These are phyloP conservation scores for Ammodytes dubius DNA, from an alignment of 2,113 vertebrate species.

Conservation along the genomic window DNA sequence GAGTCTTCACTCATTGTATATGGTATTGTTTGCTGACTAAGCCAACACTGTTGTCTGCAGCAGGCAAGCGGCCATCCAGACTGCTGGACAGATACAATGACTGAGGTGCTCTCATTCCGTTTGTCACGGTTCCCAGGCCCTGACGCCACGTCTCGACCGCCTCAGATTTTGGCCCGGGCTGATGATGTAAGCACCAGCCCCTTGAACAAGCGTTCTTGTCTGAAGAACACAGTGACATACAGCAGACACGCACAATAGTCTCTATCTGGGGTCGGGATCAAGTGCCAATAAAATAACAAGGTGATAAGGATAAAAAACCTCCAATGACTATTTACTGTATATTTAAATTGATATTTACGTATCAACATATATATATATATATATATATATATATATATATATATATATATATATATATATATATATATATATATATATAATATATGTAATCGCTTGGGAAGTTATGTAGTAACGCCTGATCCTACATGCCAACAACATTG, in stretches of 20 bases:
- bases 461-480: not conserved
- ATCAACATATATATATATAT: not conserved
- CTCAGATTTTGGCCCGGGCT: slow-evolving; percentile 50
- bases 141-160: slow-evolving; percentile 76
- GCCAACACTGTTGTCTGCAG: slow-evolving; percentile 73
- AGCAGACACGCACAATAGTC: slow-evolving; percentile 19
- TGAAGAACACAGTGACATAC: slow-evolving; percentile 42
- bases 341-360: not conserved
- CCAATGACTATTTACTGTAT: not conserved
- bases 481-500: not conserved
- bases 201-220: slow-evolving; percentile 48
- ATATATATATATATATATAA: not conserved
- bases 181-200: slow-evolving; percentile 65
- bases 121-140: slow-evolving; percentile 70
- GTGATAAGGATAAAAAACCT: not conserved
- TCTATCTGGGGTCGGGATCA: slow-evolving; percentile 33
- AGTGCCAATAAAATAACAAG: not conserved
- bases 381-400: not conserved
- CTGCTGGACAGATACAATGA: slow-evolving; percentile 69
- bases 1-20: slow-evolving; percentile 48
- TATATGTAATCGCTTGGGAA: not conserved
- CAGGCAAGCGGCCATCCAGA: slow-evolving; percentile 63
- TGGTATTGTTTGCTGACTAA: slow-evolving; percentile 60
- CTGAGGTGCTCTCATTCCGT: slow-evolving; percentile 72
- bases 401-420: not conserved